These are phyloP conservation scores for Brachionus plicatilis DNA, from an alignment of 1,140 invertebrate species.

Conservation along the genomic window DNA sequence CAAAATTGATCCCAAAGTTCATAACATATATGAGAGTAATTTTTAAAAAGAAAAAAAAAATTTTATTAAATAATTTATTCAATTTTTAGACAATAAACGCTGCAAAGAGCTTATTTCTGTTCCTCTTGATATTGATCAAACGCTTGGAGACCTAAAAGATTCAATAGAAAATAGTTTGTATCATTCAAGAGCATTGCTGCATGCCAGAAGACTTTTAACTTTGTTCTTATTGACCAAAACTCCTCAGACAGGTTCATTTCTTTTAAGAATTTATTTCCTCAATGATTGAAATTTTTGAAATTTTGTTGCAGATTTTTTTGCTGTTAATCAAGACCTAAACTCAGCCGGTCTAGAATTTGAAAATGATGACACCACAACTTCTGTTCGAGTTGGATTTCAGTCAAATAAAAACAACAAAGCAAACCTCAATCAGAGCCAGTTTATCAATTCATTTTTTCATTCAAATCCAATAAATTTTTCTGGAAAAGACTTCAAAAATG, in stretches of 20 bases:
- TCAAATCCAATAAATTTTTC: constrained; percentile 12
- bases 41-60: not conserved
- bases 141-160: constrained; percentile 45
- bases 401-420: not conserved
- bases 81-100: constrained; percentile 43
- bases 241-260: constrained; percentile 49
- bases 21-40: constrained; percentile 49
- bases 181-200: constrained; percentile 49
- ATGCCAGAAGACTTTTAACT: constrained; percentile 50
- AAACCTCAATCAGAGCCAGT: not conserved
- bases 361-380: not conserved
- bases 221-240: constrained; percentile 48
- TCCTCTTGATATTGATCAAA: constrained; percentile 49
- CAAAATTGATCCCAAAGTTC: constrained; percentile 49
- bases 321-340: not conserved
- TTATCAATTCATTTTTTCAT: constrained; percentile 25
- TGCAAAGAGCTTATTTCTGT: constrained; percentile 48
- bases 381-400: not conserved
- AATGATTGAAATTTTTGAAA: not conserved
- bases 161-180: constrained; percentile 49
- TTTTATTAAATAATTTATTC: not conserved
- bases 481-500: not conserved
- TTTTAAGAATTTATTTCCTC: not conserved
- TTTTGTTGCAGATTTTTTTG: not conserved
- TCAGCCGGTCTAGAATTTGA: not conserved